Evolutionary conservation across 2,797 vertebrate species (phyloP).

Genomic region (Ambastaia sidthimunki): DNA sequence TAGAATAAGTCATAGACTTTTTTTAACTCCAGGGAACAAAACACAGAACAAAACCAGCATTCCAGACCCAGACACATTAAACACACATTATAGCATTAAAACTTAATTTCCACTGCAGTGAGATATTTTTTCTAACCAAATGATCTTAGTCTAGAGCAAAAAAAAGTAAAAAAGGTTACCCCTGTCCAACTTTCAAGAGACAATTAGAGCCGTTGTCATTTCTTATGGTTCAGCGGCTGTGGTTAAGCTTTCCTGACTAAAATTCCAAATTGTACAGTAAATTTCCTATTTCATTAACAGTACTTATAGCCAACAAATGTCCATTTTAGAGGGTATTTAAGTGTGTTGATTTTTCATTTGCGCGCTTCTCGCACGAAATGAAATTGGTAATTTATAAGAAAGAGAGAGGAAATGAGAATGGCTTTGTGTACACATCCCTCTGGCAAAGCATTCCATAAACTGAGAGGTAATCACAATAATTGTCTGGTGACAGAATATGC

Average conservation of each 20-base stretch:
- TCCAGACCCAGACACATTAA: constrained; percentile 58
- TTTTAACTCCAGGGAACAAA: constrained; percentile 63
- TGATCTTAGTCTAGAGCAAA: constrained; percentile 11
- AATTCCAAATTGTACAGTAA: constrained; percentile 32
- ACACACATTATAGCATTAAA: constrained; percentile 45
- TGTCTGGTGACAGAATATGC: constrained; percentile 85
- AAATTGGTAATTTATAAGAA: constrained; percentile 63
- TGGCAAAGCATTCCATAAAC: constrained; percentile 83
- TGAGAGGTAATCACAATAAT: constrained; percentile 85
- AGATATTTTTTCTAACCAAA: constrained; percentile 21
- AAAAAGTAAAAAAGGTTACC: constrained; percentile 4
- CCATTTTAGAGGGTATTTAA: constrained; percentile 55
- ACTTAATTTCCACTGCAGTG: constrained; percentile 26
- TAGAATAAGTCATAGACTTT: constrained; percentile 50
- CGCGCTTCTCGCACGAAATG: constrained; percentile 47
- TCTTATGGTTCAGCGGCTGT: constrained; percentile 39
- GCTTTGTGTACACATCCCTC: constrained; percentile 81
- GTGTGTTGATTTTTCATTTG: constrained; percentile 51
- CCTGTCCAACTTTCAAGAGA: constrained; percentile 15
- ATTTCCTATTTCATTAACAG: constrained; percentile 52
- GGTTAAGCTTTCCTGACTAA: constrained; percentile 24
- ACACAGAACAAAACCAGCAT: constrained; percentile 60
- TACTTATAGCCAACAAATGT: constrained; percentile 54
- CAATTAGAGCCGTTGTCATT: constrained; percentile 26
- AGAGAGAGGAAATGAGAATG: constrained; percentile 64